Conservation (phyloP, 1,140 invertebrate species). For the Panulirus ornatus region DNA sequence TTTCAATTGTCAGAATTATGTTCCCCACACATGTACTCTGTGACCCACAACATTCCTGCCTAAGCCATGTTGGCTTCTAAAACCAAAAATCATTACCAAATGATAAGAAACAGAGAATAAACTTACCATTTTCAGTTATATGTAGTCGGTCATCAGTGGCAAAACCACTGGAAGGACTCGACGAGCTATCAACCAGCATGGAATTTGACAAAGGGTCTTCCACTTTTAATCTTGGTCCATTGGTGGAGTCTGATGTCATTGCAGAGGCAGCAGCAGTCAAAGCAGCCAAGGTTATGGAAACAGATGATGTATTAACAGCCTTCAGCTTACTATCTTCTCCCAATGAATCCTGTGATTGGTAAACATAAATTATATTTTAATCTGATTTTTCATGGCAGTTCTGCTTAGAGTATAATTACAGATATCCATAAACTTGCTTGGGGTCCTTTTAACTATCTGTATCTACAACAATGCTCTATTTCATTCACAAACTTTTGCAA, state of each 20-base stretch:
- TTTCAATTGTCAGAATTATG: no score
- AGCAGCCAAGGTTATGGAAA: constrained; percentile 42
- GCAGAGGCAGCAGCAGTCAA: constrained; percentile 39
- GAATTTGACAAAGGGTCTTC: constrained; percentile 40
- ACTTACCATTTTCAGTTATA: constrained; percentile 61
- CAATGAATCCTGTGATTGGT: constrained; percentile 18
- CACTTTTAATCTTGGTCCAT: constrained; percentile 13
- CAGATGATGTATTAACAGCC: background rate
- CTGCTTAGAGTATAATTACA: no score
- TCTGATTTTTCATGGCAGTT: no score
- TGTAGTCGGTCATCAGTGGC: constrained; percentile 52
- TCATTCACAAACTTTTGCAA: no score
- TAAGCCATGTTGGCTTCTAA: no score
- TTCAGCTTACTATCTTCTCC: constrained; percentile 27
- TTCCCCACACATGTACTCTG: no score
- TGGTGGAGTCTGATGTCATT: constrained; percentile 1
- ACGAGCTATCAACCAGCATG: constrained; percentile 57
- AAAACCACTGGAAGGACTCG: constrained; percentile 47
- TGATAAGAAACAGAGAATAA: background rate
- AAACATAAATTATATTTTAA: constrained; percentile 12
- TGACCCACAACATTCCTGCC: no score
- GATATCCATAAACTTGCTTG: no score
- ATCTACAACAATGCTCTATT: no score
- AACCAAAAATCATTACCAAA: no score
- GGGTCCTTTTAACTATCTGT: no score